Evolutionary conservation across 2,888 invertebrate genomes (phyloP).

Genomic region (Penaeus monodon): DNA sequence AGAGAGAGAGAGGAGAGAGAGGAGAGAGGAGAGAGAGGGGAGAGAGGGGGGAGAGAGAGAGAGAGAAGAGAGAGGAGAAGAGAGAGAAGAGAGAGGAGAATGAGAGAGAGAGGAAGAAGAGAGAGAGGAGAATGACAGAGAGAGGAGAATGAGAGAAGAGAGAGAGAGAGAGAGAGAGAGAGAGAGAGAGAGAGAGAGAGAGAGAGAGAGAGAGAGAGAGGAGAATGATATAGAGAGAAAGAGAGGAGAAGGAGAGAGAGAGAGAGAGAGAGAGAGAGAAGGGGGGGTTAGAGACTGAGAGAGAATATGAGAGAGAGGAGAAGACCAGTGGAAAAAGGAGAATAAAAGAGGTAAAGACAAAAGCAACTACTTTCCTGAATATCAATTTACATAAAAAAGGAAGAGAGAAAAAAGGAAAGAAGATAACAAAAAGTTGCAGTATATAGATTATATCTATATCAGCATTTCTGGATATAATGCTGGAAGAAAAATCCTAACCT

Average conservation of each 20-base stretch:
- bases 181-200: neutral
- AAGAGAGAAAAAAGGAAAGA: too few species aligned
- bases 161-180: neutral
- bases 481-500: too few species aligned
- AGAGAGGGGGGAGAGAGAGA: neutral
- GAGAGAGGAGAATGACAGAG: neutral
- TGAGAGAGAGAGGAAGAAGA: neutral
- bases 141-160: neutral
- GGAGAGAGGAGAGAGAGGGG: accelerated
- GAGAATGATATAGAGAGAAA: neutral
- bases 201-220: neutral
- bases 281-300: neutral
- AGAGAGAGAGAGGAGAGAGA: neutral
- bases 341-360: neutral
- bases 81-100: neutral
- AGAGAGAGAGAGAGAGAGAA: neutral
- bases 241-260: too few species aligned
- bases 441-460: too few species aligned
- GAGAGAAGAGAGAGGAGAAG: neutral
- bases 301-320: too few species aligned
- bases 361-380: too few species aligned
- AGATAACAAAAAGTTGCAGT: too few species aligned
- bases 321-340: too few species aligned
- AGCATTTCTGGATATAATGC: too few species aligned
- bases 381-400: too few species aligned